Base-by-base conservation (phyloP, 2,888 invertebrate genomes). In the Agriopis leucophaearia region DNA sequence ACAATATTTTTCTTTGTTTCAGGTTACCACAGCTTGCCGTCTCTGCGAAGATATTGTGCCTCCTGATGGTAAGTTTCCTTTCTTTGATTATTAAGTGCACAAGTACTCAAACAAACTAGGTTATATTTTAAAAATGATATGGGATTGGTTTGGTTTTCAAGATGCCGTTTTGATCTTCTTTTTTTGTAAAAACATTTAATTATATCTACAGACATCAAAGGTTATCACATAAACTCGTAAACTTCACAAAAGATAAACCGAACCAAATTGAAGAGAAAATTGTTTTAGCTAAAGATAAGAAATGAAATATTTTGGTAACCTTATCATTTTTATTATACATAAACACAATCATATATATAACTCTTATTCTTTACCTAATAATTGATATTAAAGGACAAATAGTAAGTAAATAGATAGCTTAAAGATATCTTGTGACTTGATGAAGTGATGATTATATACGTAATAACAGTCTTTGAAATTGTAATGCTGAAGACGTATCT, bases 1-100 rank as follows among this genome's bases (percentile, higher is more conserved):
- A 38, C 42, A 51, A 12, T 9, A 8, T 51, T 47, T 69, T 64
- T 70, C 65, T 81, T 80, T 83, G 85, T 96, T 96, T n/a, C 95
- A 97, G 97, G 97, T 96, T 96, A 96, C 96, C 96, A 96, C 96
- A 96, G 96, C 96, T 96, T 96, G 96, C 96, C 96, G 96, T 97
- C 96, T 96, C 96, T 96, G 96, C 96, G 95, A 96, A 96, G 96
- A 96, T 96, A 96, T 96, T 97, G 96, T 96, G 96, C 96, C 96
- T 96, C 96, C 96, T 96, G 96, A 96, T 96, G 96, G 97, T 97
- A 87, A 96, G 96, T 95, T 40, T 8, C 12, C 6, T 12, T 13
- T 35, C n/a, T 18, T 48, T 10, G 12, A 27, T 18, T 48, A 48
- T 12, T 0, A 8, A 48, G 48, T 48, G 27, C 48, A 15, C 9